Evolutionary conservation across 2,113 vertebrate species (phyloP), one percentile per base, ranked within the genome.

Genomic region (Ifrita kowaldi): DNA sequence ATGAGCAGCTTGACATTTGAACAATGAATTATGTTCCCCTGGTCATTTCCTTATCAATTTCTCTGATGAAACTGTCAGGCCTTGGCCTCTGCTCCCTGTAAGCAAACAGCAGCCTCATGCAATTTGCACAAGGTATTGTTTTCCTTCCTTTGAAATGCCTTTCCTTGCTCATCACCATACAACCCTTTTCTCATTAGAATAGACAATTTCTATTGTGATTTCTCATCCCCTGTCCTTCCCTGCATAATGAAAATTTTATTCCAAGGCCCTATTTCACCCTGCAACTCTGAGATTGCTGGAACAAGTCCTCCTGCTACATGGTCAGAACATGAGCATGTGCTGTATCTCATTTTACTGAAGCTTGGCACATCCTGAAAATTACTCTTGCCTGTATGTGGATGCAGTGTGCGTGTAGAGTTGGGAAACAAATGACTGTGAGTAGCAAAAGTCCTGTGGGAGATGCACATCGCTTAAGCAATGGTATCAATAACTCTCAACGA

Each of bases 81-180:
- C 82, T 73, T 90, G 60, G 75, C 74, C 70, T 89, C 84, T 87
- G 59, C 49, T 89, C 55, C 56, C 32, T 95, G n/a, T 69, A 27
- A 97, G 62, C 73, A 87, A 93, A 79, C 10, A 82, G 59, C 50
- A 77, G 77, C 62, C 55, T 89, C 56, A 47, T 69, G 32, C 55
- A 87, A 90, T 97, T 97, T 95, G 73, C 69, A 88, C 70, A 57
- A 67, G 64, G 53, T n/a, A 39, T 63, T 93, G n/a, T 74, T 87
- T 59, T 86, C 60, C 62, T 53, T 73, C 41, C 55, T 84, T 87
- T 53, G 57, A 92, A 84, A 87, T 56, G 17, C n/a, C 16, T 67
- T 73, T 41, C 71, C 93, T 81, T 73, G 27, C 74, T 90, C 69
- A n/a, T 57, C 20, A 21, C 42, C 33, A 47, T 26, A 30, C 47